A percentile compares a stretch with the other conserved stretches of the same genome.
Evolutionary conservation across 2,113 vertebrate genomes (phyloP).

Genomic region (Stomatorhinus ivindoensis): DNA sequence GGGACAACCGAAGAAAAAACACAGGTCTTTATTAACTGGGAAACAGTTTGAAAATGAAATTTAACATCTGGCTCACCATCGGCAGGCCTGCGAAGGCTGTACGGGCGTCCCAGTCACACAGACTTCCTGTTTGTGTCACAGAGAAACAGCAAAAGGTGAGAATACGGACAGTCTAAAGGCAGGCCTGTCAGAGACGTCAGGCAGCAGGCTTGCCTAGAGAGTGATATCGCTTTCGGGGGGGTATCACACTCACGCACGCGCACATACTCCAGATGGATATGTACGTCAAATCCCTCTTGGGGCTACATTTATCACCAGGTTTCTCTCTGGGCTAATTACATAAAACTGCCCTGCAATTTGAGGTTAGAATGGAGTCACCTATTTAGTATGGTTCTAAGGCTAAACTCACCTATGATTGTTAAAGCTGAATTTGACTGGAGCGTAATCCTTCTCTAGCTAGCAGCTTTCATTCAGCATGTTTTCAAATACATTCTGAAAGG

Average conservation of each 20-base stretch:
- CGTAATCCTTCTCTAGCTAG: neutral
- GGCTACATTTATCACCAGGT: constrained; percentile 49
- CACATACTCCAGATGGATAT: neutral
- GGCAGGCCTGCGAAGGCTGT: neutral
- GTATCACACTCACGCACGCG: neutral
- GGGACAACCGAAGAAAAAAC: neutral
- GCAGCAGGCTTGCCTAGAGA: neutral
- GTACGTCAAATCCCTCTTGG: constrained; percentile 21
- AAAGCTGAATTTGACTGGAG: neutral
- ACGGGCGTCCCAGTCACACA: neutral
- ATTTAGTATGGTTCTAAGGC: neutral
- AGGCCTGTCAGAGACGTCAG: neutral
- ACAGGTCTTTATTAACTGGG: neutral
- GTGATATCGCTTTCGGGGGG: neutral
- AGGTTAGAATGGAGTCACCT: constrained; percentile 43
- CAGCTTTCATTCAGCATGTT: neutral
- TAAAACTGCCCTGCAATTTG: constrained; percentile 64
- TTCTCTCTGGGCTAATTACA: constrained; percentile 72
- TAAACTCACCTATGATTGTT: neutral
- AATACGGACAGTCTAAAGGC: neutral
- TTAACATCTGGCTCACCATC: neutral
- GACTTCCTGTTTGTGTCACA: neutral
- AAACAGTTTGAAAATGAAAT: neutral
- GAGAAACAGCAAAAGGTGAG: neutral
- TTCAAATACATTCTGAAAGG: neutral